phyloP scores from a whole-genome alignment of 2,797 vertebrate genomes.

The Labroides dimidiatus region DNA sequence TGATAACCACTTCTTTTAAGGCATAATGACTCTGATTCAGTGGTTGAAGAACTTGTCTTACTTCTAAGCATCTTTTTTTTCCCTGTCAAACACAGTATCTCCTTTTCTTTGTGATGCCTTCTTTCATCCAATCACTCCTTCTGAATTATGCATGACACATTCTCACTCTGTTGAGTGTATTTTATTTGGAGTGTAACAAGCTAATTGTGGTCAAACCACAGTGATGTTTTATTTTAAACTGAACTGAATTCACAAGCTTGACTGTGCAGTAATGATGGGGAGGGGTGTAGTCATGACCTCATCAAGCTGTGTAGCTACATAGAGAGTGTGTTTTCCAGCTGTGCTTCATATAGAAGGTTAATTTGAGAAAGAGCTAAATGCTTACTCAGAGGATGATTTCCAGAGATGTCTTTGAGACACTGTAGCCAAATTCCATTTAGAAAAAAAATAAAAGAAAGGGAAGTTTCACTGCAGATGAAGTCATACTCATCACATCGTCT shows the following conservation, averaged over 20 bases:
- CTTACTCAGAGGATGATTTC: constrained; percentile 31
- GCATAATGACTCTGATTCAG: too few relatives aligned
- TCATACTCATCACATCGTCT: constrained; percentile 24
- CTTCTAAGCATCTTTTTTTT: too few relatives aligned
- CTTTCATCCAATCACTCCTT: neutral
- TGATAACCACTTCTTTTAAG: too few relatives aligned
- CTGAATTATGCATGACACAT: neutral
- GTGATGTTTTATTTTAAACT: constrained; percentile 4
- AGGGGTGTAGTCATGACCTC: constrained; percentile 8
- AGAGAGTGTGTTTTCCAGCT: constrained; percentile 32
- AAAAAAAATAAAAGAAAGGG: constrained; percentile 52
- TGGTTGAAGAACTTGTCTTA: too few relatives aligned
- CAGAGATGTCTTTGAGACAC: constrained; percentile 52
- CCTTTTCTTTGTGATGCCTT: neutral
- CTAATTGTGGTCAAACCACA: constrained; percentile 3
- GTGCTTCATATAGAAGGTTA: constrained; percentile 2
- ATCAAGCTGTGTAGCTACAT: constrained; percentile 21
- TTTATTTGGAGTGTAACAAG: constrained; percentile 3
- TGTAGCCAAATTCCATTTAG: constrained; percentile 43
- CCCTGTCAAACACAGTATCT: neutral
- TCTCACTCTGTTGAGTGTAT: constrained; percentile 5
- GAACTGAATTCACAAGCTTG: constrained; percentile 10
- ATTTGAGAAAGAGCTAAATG: constrained; percentile 27
- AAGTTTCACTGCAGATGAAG: constrained; percentile 50
- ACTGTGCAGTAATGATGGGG: neutral